Evolutionary conservation across 2,113 vertebrate genomes (phyloP).

Genomic region (Orthonyx spaldingii): DNA sequence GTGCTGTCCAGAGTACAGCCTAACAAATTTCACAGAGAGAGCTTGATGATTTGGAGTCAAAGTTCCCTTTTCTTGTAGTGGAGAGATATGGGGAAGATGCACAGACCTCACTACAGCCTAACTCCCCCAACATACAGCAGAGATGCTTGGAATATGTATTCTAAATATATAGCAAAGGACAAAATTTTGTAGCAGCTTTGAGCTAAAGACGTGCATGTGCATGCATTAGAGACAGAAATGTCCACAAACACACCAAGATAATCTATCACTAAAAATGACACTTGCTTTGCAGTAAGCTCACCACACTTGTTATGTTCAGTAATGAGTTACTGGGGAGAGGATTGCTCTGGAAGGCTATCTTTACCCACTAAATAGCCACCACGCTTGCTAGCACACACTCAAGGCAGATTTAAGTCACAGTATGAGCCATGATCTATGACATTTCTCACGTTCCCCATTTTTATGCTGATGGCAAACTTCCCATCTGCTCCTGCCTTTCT

Average conservation of each 20-base stretch:
- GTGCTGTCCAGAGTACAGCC: background rate
- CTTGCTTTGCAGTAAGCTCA: background rate
- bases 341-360: background rate
- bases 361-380: background rate
- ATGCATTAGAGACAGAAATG: background rate
- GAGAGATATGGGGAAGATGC: background rate
- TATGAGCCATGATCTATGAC: background rate
- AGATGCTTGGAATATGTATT: background rate
- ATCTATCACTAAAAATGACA: background rate
- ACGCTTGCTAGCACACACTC: background rate
- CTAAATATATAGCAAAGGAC: background rate
- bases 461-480: background rate
- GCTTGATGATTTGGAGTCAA: background rate
- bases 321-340: background rate
- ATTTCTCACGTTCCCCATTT: background rate
- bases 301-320: background rate
- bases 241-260: background rate
- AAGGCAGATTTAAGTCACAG: background rate
- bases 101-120: background rate
- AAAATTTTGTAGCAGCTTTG: background rate
- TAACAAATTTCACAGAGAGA: background rate
- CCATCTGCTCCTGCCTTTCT: background rate
- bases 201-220: rapidly evolving
- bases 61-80: background rate
- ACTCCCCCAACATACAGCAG: background rate